phyloP scores from a whole-genome alignment of 1,140 invertebrate genomes.

The Pogonomyrmex barbatus region DNA sequence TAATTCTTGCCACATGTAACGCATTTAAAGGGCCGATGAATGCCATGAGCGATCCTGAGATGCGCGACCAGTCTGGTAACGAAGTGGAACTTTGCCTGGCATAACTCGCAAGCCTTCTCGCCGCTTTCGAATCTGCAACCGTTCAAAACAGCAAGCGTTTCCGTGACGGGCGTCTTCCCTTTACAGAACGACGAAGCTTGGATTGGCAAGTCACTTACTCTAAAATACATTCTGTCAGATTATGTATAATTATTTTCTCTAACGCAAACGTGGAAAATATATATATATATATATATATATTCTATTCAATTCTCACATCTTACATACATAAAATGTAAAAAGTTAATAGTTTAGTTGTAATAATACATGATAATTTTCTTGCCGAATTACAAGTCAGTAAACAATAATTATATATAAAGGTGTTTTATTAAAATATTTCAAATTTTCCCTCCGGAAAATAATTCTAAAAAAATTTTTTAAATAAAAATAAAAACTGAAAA shows the following conservation, averaged over 20 bases:
- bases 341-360: too few relatives aligned
- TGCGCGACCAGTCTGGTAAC: constrained; percentile 85
- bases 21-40: constrained; percentile 84
- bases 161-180: not conserved
- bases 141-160: not conserved
- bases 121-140: constrained; percentile 66
- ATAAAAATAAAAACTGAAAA: not conserved
- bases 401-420: not conserved
- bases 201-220: not conserved
- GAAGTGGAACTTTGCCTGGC: constrained; percentile 81
- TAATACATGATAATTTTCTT: too few relatives aligned
- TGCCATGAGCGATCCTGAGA: constrained; percentile 84
- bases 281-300: not conserved
- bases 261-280: not conserved
- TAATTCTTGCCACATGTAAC: constrained; percentile 84
- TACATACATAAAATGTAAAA: too few relatives aligned
- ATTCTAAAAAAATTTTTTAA: not conserved
- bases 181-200: not conserved
- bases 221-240: not conserved
- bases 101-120: constrained; percentile 78
- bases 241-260: not conserved
- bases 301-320: too few relatives aligned
- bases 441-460: not conserved
- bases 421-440: constrained; percentile 5
- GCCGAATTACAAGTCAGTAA: not conserved